Conservation (phyloP, 2,113 vertebrate species). For the Marcusenius ussheri region DNA sequence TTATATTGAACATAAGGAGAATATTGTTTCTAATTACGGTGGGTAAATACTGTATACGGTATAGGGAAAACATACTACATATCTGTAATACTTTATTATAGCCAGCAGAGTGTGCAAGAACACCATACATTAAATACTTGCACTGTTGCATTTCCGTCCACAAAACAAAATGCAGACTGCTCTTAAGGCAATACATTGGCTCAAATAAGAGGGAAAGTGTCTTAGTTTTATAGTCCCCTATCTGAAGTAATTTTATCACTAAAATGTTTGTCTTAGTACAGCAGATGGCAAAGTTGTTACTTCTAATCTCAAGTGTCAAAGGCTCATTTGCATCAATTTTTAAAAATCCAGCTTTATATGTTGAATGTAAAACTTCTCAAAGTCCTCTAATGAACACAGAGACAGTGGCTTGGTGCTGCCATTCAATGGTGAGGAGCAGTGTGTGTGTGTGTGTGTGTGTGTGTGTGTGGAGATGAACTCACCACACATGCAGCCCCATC, state of each 20-base stretch:
- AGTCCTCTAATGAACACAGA: no score
- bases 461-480: background rate
- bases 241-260: background rate
- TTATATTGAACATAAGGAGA: background rate
- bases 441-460: no score
- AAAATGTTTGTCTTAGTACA: background rate
- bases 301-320: background rate
- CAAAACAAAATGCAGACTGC: background rate
- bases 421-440: no score
- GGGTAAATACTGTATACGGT: background rate
- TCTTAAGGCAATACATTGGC: background rate
- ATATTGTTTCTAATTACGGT: background rate
- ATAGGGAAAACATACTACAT: background rate
- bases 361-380: no score
- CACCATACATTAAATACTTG: background rate
- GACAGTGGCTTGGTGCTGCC: no score
- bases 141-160: background rate
- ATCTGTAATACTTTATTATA: background rate
- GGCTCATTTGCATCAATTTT: background rate
- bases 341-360: background rate
- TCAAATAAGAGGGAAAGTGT: background rate
- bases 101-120: background rate
- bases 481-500: background rate
- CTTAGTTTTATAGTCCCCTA: background rate
- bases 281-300: background rate